These are phyloP conservation scores for Zalophus californianus DNA, from an alignment of 2,797 vertebrate genomes.

Conservation along the genomic window DNA sequence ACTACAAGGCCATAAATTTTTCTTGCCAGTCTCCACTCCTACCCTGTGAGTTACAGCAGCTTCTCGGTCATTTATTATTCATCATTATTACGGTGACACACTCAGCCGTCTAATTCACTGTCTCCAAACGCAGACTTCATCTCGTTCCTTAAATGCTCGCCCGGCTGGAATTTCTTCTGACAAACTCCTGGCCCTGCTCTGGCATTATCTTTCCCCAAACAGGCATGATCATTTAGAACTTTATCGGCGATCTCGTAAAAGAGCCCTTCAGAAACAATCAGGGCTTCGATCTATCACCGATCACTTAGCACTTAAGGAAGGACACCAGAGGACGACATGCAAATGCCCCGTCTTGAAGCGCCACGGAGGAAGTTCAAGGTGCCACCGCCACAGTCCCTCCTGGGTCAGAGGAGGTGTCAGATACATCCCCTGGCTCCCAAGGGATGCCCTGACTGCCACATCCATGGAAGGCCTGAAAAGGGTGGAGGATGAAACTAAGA, in stretches of 20 bases:
- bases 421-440: fast-evolving
- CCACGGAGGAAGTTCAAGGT: neutral
- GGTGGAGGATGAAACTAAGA: too few relatives aligned
- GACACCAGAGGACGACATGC: neutral
- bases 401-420: fast-evolving
- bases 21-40: neutral
- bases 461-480: neutral
- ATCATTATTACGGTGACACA: constrained; percentile 40
- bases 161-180: constrained; percentile 42
- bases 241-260: constrained; percentile 41
- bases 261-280: constrained; percentile 45
- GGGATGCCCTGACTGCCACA: too few relatives aligned
- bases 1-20: neutral
- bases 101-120: constrained; percentile 11
- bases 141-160: neutral
- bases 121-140: constrained; percentile 39
- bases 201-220: constrained; percentile 37
- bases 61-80: neutral
- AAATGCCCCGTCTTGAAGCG: neutral
- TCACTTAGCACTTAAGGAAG: neutral
- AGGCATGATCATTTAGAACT: constrained; percentile 19
- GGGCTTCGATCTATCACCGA: neutral
- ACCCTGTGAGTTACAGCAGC: constrained; percentile 9
- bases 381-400: fast-evolving
- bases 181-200: neutral